These are phyloP conservation scores for Synergus laeviventris DNA, from an alignment of 2,888 invertebrate species.

Conservation along the genomic window DNA sequence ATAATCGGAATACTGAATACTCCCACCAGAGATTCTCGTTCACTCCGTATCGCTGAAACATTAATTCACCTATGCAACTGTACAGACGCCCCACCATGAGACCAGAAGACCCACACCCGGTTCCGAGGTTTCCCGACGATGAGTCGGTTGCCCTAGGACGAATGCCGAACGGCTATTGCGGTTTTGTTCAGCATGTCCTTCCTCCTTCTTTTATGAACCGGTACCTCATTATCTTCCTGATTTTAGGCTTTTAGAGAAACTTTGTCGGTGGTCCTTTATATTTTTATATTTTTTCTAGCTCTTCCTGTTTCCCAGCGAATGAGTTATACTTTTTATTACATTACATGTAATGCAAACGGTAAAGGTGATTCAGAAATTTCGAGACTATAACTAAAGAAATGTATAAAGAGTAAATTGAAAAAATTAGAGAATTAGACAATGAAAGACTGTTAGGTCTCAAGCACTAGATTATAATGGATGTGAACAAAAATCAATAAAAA, in stretches of 20 bases:
- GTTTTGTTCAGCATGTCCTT: not conserved
- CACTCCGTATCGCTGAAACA: constrained; percentile 61
- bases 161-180: constrained; percentile 44
- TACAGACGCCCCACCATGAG: constrained; percentile 54
- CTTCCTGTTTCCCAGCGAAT: not conserved
- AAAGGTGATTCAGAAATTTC: not conserved
- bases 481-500: no score
- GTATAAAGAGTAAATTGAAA: no score
- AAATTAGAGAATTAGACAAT: no score
- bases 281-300: not conserved
- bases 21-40: constrained; percentile 60
- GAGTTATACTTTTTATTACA: not conserved
- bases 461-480: no score
- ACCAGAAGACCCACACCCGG: constrained; percentile 40
- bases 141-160: constrained; percentile 61
- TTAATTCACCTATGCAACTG: constrained; percentile 68
- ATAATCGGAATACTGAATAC: constrained; percentile 56
- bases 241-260: constrained; percentile 17
- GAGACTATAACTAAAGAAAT: no score
- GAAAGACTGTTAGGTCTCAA: no score
- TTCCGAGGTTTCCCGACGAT: constrained; percentile 48
- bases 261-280: not conserved
- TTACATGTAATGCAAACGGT: not conserved
- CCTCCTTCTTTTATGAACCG: constrained; percentile 12
- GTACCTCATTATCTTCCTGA: not conserved